phyloP scores from a whole-genome alignment of 2,113 vertebrate genomes.

The Leucosticte australis region DNA sequence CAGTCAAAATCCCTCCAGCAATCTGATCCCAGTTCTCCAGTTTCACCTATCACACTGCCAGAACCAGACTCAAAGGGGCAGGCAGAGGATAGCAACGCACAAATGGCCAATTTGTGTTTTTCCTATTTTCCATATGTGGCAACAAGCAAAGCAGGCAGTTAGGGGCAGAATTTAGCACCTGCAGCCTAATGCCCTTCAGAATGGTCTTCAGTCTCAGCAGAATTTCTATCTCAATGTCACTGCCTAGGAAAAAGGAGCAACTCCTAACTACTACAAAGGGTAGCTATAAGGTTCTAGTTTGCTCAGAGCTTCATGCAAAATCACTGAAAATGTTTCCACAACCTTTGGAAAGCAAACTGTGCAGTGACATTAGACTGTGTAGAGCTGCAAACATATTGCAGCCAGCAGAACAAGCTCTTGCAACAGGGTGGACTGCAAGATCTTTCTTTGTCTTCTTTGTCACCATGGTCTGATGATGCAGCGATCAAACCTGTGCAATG shows the following conservation, averaged over 20 bases:
- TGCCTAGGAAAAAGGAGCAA: background rate
- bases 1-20: background rate
- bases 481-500: background rate
- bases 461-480: background rate
- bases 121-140: background rate
- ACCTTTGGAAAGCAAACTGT: background rate
- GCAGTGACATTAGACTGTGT: background rate
- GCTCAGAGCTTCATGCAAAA: background rate
- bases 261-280: background rate
- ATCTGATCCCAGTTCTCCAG: background rate
- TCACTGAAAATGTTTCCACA: background rate
- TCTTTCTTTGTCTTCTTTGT: background rate
- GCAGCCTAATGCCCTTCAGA: background rate
- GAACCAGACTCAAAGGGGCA: background rate
- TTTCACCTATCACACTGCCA: constrained; percentile 3
- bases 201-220: background rate
- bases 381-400: background rate
- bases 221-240: background rate
- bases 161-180: background rate
- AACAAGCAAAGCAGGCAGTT: background rate
- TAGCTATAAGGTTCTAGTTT: background rate
- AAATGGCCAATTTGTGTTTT: background rate
- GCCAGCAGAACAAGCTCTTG: background rate
- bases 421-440: background rate
- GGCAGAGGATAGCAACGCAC: background rate